Base-by-base conservation (phyloP, 2,113 vertebrate species). In the Macrotus californicus region DNA sequence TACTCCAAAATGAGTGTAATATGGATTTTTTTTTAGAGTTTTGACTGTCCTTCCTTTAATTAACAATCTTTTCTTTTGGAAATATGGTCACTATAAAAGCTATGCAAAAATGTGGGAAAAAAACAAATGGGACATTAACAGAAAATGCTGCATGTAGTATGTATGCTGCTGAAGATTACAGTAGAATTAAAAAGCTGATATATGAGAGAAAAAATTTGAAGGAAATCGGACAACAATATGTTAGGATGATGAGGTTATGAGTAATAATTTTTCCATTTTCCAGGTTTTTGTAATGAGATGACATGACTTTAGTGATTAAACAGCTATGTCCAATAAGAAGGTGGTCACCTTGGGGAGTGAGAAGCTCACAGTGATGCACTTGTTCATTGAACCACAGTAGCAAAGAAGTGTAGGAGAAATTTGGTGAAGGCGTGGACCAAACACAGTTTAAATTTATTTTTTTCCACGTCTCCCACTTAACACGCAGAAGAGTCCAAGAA, bases 221-320 rank as follows among this genome's bases (percentile, higher is more conserved):
- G 36, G 18, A 87, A 94, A 79, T 61, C 64, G 64, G 48, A 80
- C 18, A 72, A 41, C 2, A n/a, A 7, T 48, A 26, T 81, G 16
- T 69, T 70, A 72, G 48, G 41, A 85, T 73, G 1, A 7, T 34
- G 34, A 15, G 39, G 19, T 12, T 41, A 4, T n/a, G 9, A 67
- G 10, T 73, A 90, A 81, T 80, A 46, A 64, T 77, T 76, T 81
- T 85, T 13, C 52, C n/a, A 67, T 46, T 84, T 85, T 52, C 46
- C 31, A 90, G 59, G 67, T 94, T 85, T 94, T n/a, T 89, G 3
- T 48, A 82, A 69, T 82, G 41, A 26, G 41, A 59, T 86, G 15
- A 64, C 66, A 29, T 77, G 22, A 88, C 39, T 92, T 85, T 90
- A 85, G 81, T 34, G 66, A 93, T 92, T 92, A 92, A 96, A 59